Base-by-base conservation (phyloP, 1,140 invertebrate species). In the Colletes latitarsis region DNA sequence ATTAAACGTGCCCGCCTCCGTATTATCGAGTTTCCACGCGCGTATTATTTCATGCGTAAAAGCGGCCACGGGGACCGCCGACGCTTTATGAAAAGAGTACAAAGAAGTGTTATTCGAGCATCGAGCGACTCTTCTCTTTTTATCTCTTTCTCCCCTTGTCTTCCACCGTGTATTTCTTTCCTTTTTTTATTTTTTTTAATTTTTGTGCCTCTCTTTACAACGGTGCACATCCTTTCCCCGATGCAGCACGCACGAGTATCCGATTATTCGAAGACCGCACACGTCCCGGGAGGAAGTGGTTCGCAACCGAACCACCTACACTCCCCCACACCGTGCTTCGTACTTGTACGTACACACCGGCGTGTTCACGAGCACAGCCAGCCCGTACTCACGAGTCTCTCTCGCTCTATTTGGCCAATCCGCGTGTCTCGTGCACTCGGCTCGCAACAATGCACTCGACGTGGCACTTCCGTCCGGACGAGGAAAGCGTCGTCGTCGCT, bases 191-290 rank as follows among this genome's bases (percentile, higher is more conserved):
- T 21, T 39, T n/a, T 21, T 17, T 49, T 30, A 30, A 30, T 3
- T 58, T 55, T n/a, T 55, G 17, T 63, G 60, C 9, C 63, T 64
- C 70, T 77, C 73, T 77, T 67, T 62, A 80, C 85, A 84, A 84
- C 79, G 85, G 72, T 82, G 82, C 58, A 81, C 77, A 73, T 82
- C 84, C 79, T 88, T 82, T 81, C 78, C 19, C 58, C 80, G 80
- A 77, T 63, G 77, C 81, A 80, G 80, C 84, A 82, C 81, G 83
- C 88, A 89, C 85, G 89, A 86, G 89, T 90, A 89, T 90, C 89
- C 88, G 89, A 90, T 90, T 90, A 89, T 90, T 88, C 87, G 84
- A 89, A 89, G 89, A 90, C 89, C 87, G 85, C 87, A 87, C 84
- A 84, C 84, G 81, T 84, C 78, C 86, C 80, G 82, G 77, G 88